Evolutionary conservation across 2,888 invertebrate genomes (phyloP).

Genomic region (Trachelus iudaicus): DNA sequence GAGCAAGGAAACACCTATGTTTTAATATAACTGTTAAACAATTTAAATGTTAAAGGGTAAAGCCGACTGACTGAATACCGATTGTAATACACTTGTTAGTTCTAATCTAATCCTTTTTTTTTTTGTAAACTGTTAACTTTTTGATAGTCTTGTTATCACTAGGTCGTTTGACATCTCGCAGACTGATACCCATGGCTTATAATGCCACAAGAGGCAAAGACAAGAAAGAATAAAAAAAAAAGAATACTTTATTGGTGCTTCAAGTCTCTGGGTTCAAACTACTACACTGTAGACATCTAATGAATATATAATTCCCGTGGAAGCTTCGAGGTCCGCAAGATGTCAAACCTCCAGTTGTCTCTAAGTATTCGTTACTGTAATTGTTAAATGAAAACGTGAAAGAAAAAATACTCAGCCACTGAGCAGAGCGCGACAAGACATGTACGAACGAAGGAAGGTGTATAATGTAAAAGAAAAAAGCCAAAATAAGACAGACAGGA

Average conservation of each 20-base stretch:
- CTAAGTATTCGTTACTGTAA: conserved; percentile 12
- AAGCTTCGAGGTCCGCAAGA: neutral
- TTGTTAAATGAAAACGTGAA: conserved; percentile 5
- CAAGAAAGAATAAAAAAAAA: neutral
- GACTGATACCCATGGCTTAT: neutral
- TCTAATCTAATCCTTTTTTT: conserved; percentile 11
- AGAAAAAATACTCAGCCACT: conserved; percentile 16
- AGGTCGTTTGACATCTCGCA: neutral
- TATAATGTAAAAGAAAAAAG: neutral
- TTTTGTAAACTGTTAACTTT: conserved; percentile 22
- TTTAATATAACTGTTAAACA: conserved; percentile 22
- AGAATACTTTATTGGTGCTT: neutral
- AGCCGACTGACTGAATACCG: conserved; percentile 23
- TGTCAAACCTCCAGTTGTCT: neutral
- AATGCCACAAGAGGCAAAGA: neutral
- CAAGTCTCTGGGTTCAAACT: neutral
- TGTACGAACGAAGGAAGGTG: neutral
- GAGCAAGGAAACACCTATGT: conserved; percentile 13
- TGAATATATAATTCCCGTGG: neutral
- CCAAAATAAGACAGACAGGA: neutral
- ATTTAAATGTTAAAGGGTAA: conserved; percentile 15
- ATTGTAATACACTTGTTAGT: conserved; percentile 20
- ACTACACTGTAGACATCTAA: neutral
- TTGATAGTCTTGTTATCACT: conserved; percentile 19
- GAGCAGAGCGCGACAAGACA: neutral